Percentiles rank a stretch among this genome's conserved stretches.
Conservation (phyloP, 92 coral and sea anemone genomes). For the Palythoa grandiflora region DNA sequence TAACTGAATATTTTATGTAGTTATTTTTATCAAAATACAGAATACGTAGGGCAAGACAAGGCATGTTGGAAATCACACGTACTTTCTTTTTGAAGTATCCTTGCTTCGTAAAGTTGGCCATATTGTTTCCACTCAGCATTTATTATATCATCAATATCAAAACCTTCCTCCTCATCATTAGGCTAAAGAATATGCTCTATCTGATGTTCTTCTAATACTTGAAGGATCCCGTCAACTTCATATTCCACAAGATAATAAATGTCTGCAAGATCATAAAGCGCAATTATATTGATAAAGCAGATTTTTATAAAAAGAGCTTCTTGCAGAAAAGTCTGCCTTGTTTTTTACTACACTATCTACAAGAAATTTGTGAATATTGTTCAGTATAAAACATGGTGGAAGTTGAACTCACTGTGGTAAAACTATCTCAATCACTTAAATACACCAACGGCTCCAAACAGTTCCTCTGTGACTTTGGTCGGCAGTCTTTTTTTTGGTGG, state of each 20-base stretch:
- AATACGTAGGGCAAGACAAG: not conserved
- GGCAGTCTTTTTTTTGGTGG: no score
- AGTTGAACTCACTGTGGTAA: not conserved
- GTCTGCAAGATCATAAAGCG: not conserved
- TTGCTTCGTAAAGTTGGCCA: not conserved
- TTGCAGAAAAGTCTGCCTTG: no score
- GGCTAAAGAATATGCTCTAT: not conserved
- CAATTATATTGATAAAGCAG: not conserved
- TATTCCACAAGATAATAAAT: conserved; percentile 8
- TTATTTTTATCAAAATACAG: not conserved
- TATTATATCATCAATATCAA: not conserved
- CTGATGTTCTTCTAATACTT: not conserved
- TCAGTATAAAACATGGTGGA: not conserved
- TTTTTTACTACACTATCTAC: no score
- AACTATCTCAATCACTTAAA: not conserved
- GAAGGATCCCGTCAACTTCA: not conserved
- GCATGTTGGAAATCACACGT: not conserved
- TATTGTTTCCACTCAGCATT: not conserved
- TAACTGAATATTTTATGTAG: not conserved
- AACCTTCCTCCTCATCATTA: not conserved
- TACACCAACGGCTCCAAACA: no score
- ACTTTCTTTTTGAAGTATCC: conserved; percentile 1
- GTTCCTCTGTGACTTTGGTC: no score
- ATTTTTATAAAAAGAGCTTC: no score
- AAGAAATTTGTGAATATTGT: no score